Evolutionary conservation across 2,888 invertebrate species (phyloP).

Genomic region (Catocala sponsa): DNA sequence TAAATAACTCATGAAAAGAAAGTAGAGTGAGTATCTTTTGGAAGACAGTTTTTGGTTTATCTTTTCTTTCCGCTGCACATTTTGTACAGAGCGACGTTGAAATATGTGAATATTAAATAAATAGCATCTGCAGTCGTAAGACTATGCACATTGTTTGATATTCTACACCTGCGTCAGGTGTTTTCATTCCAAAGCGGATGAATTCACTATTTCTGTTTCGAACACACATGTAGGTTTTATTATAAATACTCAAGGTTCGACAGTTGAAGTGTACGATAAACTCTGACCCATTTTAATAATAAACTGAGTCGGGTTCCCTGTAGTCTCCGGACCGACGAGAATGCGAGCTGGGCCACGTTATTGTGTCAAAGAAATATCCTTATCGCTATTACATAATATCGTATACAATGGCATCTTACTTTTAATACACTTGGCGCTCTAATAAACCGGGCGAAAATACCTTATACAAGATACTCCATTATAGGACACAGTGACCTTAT

Average conservation of each 20-base stretch:
- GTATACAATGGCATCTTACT: constrained; percentile 12
- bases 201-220: constrained; percentile 39
- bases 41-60: no score
- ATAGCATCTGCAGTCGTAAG: constrained; percentile 1
- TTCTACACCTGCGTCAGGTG: constrained; percentile 45
- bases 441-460: not conserved
- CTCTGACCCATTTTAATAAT: constrained; percentile 48
- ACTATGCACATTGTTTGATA: constrained; percentile 30
- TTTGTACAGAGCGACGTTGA: no score
- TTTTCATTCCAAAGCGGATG: constrained; percentile 33
- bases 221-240: constrained; percentile 24
- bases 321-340: constrained; percentile 16
- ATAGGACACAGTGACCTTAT: constrained; percentile 14
- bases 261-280: constrained; percentile 38
- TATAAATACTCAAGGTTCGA: constrained; percentile 29
- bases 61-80: no score
- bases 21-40: no score
- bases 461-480: not conserved
- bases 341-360: constrained; percentile 14
- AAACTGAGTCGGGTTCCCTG: constrained; percentile 38
- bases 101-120: no score
- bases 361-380: constrained; percentile 30
- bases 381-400: constrained; percentile 28
- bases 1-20: no score
- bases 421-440: constrained; percentile 18